A percentile compares a stretch with the other conserved stretches of the same genome.
Conservation (phyloP, 2,888 invertebrate genomes). For the Drosophila kambysellisi region DNA sequence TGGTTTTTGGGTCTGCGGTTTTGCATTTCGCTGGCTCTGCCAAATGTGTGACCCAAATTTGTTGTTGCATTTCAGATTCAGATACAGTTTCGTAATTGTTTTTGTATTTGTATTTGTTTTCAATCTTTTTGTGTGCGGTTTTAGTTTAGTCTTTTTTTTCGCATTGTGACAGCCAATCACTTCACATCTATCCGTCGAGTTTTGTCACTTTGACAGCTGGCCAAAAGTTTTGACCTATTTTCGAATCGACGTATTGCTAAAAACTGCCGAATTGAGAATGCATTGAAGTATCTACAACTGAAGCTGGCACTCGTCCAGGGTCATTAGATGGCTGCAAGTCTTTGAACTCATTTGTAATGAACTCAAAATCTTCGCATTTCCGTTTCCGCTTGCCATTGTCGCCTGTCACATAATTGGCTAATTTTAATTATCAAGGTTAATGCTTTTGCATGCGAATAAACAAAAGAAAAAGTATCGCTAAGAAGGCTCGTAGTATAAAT, state of each 20-base stretch:
- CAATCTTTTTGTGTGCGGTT: constrained; percentile 14
- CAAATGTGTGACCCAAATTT: constrained; percentile 75
- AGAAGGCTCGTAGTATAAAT: constrained; percentile 30
- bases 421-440: constrained; percentile 73
- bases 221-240: constrained; percentile 54
- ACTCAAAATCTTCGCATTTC: constrained; percentile 58
- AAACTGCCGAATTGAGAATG: constrained; percentile 2
- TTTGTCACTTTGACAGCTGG: constrained; percentile 52
- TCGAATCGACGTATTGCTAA: constrained; percentile 44
- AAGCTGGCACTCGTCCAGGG: constrained; percentile 60
- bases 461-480: constrained; percentile 20
- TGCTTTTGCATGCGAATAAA: constrained; percentile 39
- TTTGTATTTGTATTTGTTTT: constrained; percentile 30
- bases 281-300: constrained; percentile 18
- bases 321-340: constrained; percentile 42
- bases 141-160: constrained; percentile 2
- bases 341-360: constrained; percentile 60
- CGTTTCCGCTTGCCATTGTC: constrained; percentile 54
- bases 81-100: constrained; percentile 7
- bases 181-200: constrained; percentile 50
- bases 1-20: constrained; percentile 45
- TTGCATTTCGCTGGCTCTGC: constrained; percentile 63
- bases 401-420: constrained; percentile 62
- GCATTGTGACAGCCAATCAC: constrained; percentile 52
- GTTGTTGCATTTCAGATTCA: constrained; percentile 42